A percentile compares a stretch with the other conserved stretches of the same genome.
Conservation (phyloP, 2,888 invertebrate genomes). For the Trichacis sp. region DNA sequence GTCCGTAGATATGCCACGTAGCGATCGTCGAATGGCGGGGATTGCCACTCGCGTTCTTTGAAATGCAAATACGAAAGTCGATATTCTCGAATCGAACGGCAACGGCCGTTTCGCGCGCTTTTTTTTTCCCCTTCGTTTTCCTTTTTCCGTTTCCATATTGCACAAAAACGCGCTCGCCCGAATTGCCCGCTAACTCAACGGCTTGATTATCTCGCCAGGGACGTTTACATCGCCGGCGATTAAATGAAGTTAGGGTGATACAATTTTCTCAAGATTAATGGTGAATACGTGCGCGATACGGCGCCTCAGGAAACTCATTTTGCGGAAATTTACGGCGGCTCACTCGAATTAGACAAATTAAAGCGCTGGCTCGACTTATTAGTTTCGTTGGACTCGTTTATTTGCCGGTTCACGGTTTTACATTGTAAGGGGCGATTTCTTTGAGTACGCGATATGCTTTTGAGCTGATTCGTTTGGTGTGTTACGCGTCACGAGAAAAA, state of each 20-base stretch:
- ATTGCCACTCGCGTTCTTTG: constrained; percentile 42
- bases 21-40: constrained; percentile 39
- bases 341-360: constrained; percentile 1
- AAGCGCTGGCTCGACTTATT: not conserved
- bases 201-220: constrained; percentile 26
- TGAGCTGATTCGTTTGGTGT: no score
- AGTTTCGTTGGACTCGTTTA: not conserved
- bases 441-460: no score
- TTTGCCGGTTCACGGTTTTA: not conserved
- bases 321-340: not conserved
- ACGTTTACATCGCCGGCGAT: constrained; percentile 21
- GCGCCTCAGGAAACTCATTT: not conserved
- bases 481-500: no score
- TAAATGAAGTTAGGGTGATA: constrained; percentile 14
- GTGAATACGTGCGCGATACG: constrained; percentile 6
- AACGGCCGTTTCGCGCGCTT: constrained; percentile 29
- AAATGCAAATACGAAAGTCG: constrained; percentile 44
- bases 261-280: constrained; percentile 2
- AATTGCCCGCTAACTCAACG: constrained; percentile 19
- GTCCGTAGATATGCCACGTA: constrained; percentile 18
- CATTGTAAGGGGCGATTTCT: not conserved
- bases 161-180: constrained; percentile 13
- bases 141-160: constrained; percentile 8
- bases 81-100: constrained; percentile 39
- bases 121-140: constrained; percentile 9